A percentile compares a stretch with the other conserved stretches of the same genome.
Evolutionary conservation across 2,797 vertebrate species (phyloP).

Genomic region (Mastacembelus armatus): DNA sequence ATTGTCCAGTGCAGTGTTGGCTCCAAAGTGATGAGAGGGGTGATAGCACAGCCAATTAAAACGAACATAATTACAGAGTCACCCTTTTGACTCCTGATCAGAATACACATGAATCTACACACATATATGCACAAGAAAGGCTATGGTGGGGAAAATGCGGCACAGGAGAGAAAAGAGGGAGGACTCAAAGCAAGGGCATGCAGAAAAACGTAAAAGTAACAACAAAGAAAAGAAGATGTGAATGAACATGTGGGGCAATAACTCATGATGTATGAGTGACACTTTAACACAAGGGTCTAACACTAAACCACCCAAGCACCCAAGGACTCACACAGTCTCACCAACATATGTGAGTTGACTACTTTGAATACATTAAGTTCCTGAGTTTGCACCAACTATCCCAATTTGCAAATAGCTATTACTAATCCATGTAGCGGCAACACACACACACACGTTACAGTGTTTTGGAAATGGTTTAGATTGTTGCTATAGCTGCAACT

Average conservation of each 20-base stretch:
- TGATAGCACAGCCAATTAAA: slow-evolving; percentile 90
- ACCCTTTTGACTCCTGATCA: slow-evolving; percentile 85
- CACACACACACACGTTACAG: no score
- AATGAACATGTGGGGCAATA: not conserved
- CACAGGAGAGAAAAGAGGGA: slow-evolving; percentile 10
- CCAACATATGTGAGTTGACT: no score
- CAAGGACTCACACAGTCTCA: not conserved
- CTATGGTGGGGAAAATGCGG: slow-evolving; percentile 14
- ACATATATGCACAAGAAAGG: slow-evolving; percentile 33
- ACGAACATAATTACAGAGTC: slow-evolving; percentile 90
- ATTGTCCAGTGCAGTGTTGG: slow-evolving; percentile 79
- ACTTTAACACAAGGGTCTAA: not conserved
- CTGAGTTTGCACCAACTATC: no score
- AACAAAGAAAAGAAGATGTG: slow-evolving; percentile 3
- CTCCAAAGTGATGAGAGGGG: slow-evolving; percentile 81
- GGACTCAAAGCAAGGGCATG: slow-evolving; percentile 1
- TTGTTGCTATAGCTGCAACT: no score
- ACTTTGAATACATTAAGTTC: no score
- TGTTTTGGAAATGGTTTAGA: no score
- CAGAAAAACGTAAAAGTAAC: not conserved
- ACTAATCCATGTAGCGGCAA: no score
- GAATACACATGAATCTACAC: slow-evolving; percentile 80
- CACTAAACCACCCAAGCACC: no score
- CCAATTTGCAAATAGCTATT: no score
- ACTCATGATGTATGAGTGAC: not conserved